These are phyloP conservation scores for Sturnus vulgaris DNA, from an alignment of 2,113 vertebrate genomes.

Conservation along the genomic window DNA sequence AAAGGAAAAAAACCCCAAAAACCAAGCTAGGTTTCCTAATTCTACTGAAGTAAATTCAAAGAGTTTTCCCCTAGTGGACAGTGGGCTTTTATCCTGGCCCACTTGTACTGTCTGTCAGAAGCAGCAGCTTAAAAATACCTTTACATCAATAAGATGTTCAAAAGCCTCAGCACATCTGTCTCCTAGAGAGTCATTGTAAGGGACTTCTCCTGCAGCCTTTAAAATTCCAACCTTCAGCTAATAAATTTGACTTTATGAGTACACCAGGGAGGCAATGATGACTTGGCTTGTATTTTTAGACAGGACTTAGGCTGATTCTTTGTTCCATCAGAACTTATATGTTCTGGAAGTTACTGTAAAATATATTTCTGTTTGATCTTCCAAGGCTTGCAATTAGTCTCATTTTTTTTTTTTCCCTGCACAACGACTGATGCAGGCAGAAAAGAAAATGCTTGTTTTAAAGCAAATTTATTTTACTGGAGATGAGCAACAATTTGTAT, in stretches of 20 bases:
- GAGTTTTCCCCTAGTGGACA: neutral
- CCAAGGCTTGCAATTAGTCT: neutral
- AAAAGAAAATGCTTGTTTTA: neutral
- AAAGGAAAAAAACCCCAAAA: rapidly evolving
- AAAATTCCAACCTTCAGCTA: neutral
- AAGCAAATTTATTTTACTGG: neutral
- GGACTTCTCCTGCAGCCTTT: neutral
- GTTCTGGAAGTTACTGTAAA: neutral
- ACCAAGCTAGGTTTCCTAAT: neutral
- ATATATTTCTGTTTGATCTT: neutral
- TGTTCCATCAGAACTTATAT: neutral
- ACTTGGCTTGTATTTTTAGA: neutral
- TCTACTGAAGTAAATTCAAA: neutral
- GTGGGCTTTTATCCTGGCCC: neutral
- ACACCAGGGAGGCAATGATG: neutral
- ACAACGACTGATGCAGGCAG: neutral
- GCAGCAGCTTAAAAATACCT: neutral
- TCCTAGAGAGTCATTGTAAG: neutral
- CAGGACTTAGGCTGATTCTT: neutral
- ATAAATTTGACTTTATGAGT: neutral
- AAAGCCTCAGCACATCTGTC: neutral
- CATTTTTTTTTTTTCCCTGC: neutral
- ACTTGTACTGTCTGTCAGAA: neutral
- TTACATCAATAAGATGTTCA: neutral
- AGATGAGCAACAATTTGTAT: neutral